Base-by-base conservation (phyloP, 2,888 invertebrate species). In the Drymonia ruficornis region DNA sequence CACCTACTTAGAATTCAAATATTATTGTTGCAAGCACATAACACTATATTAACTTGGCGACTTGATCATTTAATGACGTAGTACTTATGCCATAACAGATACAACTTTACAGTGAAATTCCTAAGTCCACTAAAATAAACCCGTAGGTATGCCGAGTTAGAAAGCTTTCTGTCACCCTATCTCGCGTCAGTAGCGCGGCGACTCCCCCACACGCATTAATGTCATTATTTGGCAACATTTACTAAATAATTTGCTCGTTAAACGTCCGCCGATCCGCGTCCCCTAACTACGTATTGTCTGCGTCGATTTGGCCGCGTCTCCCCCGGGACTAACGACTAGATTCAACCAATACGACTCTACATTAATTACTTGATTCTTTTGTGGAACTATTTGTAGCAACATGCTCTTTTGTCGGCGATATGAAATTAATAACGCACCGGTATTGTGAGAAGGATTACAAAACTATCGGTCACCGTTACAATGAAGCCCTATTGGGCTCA, bases 211-310 rank as follows among this genome's bases (percentile, higher is more conserved):
- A 81, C 82, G 76, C 87, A 86, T 83, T 90, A 88, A 91, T 89
- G 86, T 91, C 89, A 91, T 91, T 91, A 92, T 91, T 91, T 91
- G 89, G 85, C 89, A 90, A 91, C 91, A 91, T 91, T 92, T 91
- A 92, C 87, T 88, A 91, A 91, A 91, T 92, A 90, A 91, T 91
- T 90, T 86, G 86, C 86, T 91, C 88, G 91, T 91, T 91, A 91
- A 91, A 90, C 89, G 88, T 80, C 87, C 67, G 83, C 83, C 82
- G 87, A 88, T 89, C 83, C 79, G 78, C 78, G 74, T 62, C 70
- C 81, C 81, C 86, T 91, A 91, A 91, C 90, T 90, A 90, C 83
- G 88, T 84, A 90, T 91, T 91, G 84, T 76, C 69, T 69, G 51
- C 66, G 65, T 58, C 78, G 81, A 78, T 81, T 83, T 75, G 67